Evolutionary conservation across 2,888 invertebrate species (phyloP).

Genomic region (Clanis bilineata): DNA sequence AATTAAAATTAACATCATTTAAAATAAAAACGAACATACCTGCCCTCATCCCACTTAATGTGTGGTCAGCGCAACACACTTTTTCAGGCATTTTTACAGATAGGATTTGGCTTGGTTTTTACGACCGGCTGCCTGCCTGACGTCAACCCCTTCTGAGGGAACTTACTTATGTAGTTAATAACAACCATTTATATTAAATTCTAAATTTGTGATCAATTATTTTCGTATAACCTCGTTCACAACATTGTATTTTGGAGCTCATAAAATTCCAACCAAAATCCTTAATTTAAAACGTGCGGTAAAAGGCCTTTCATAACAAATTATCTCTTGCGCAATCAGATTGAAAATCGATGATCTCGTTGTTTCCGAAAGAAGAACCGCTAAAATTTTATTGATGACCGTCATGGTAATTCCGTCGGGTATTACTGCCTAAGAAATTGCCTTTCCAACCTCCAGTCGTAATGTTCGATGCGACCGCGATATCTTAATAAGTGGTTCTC

Average conservation of each 20-base stretch:
- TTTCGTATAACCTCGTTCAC: background rate
- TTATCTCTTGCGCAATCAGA: conserved; percentile 44
- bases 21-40: too few relatives aligned
- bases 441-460: conserved; percentile 51
- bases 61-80: too few relatives aligned
- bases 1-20: too few relatives aligned
- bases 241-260: background rate
- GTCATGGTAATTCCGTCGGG: conserved; percentile 60
- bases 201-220: background rate
- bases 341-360: conserved; percentile 58
- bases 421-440: conserved; percentile 60
- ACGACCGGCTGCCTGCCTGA: too few relatives aligned
- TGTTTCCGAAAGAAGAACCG: conserved; percentile 59
- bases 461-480: conserved; percentile 72
- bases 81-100: too few relatives aligned
- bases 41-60: too few relatives aligned
- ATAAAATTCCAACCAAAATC: conserved; percentile 10
- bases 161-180: too few relatives aligned
- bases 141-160: too few relatives aligned
- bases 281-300: conserved; percentile 23
- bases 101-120: too few relatives aligned
- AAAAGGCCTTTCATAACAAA: conserved; percentile 28
- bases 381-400: conserved; percentile 69
- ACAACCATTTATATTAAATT: too few relatives aligned
- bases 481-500: conserved; percentile 78